A percentile compares a stretch with the other conserved stretches of the same genome.
These are phyloP conservation scores for Bibio marci DNA, from an alignment of 2,888 invertebrate genomes.

Conservation along the genomic window DNA sequence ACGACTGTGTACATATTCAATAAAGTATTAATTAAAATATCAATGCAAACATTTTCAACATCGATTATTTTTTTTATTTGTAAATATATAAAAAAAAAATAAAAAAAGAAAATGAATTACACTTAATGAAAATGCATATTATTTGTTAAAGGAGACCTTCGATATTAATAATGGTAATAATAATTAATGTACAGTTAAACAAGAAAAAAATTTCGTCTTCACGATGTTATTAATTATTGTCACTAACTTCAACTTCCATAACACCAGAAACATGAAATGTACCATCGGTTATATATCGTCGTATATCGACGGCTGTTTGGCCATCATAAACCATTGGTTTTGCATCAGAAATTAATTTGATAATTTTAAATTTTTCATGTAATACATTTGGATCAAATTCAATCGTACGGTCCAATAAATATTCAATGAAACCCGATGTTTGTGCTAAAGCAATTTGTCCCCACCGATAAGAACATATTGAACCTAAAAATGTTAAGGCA, in stretches of 20 bases:
- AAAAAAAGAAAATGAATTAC: too few species aligned
- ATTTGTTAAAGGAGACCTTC: too few species aligned
- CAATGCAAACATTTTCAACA: too few species aligned
- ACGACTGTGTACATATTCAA: too few species aligned
- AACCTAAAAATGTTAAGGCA: slow-evolving; percentile 45
- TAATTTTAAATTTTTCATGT: slow-evolving; percentile 52
- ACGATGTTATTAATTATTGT: too few species aligned
- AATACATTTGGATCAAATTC: slow-evolving; percentile 42
- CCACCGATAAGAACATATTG: slow-evolving; percentile 57
- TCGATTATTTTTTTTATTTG: too few species aligned
- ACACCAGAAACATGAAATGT: slow-evolving; percentile 54
- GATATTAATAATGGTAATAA: background rate
- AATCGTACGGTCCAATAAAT: slow-evolving; percentile 52
- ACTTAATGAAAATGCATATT: too few species aligned
- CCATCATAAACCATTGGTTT: slow-evolving; percentile 41
- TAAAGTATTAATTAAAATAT: too few species aligned
- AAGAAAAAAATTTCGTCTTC: slow-evolving; percentile 19
- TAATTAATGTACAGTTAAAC: background rate
- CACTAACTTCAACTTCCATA: slow-evolving; percentile 61
- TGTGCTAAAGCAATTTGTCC: slow-evolving; percentile 55
- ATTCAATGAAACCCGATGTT: slow-evolving; percentile 58
- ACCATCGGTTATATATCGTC: slow-evolving; percentile 56
- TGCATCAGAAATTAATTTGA: slow-evolving; percentile 36
- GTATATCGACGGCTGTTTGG: slow-evolving; percentile 40
- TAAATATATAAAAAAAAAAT: too few species aligned